phyloP scores from a whole-genome alignment of 2,797 vertebrate species.

The Lepidocolaptes lacrymiger region DNA sequence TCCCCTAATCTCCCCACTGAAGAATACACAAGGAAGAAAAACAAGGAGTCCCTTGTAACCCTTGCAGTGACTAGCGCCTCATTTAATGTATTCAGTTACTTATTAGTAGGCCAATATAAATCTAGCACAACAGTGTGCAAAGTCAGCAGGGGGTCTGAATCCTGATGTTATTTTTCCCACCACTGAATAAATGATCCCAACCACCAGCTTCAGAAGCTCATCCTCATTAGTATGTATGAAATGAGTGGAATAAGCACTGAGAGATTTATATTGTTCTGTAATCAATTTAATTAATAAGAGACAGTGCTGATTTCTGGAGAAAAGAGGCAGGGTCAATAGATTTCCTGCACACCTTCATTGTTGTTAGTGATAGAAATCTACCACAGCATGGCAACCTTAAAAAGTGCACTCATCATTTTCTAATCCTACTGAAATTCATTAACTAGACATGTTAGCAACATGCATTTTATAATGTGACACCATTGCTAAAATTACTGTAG shows the following conservation, averaged over 20 bases:
- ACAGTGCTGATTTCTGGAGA: constrained; percentile 27
- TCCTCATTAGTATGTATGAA: constrained; percentile 76
- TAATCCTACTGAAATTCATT: constrained; percentile 51
- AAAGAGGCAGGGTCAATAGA: constrained; percentile 32
- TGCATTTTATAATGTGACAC: constrained; percentile 11
- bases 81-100: constrained; percentile 74
- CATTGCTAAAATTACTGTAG: neutral
- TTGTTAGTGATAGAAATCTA: constrained; percentile 65
- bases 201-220: constrained; percentile 21
- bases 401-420: constrained; percentile 48
- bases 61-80: constrained; percentile 30
- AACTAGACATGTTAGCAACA: constrained; percentile 32
- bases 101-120: constrained; percentile 76
- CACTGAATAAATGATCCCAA: constrained; percentile 70
- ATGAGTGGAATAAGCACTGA: constrained; percentile 56
- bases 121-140: constrained; percentile 72
- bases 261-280: constrained; percentile 66
- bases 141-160: constrained; percentile 69
- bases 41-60: constrained; percentile 61
- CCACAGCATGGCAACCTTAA: constrained; percentile 15
- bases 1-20: constrained; percentile 42
- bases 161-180: constrained; percentile 67
- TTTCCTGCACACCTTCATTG: constrained; percentile 54
- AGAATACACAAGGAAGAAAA: constrained; percentile 57
- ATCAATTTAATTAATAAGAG: constrained; percentile 74